Evolutionary conservation across 1,140 invertebrate species (phyloP).

Genomic region (Mya arenaria): DNA sequence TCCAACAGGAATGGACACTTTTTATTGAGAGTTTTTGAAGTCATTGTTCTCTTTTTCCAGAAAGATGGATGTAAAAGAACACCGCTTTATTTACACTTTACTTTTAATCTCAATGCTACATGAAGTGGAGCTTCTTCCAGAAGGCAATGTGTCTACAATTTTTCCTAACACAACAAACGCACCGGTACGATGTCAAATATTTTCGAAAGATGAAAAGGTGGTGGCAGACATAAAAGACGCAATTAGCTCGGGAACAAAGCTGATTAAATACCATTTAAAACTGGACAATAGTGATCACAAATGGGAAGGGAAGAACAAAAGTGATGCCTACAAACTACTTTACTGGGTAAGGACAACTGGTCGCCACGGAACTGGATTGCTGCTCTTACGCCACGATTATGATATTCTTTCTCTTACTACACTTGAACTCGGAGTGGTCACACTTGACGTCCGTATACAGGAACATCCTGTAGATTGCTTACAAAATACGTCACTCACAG

Average conservation of each 20-base stretch:
- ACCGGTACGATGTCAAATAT: too few relatives aligned
- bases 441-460: background rate
- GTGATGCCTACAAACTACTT: slow-evolving; percentile 16
- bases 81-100: too few relatives aligned
- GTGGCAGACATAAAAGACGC: background rate
- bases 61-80: too few relatives aligned
- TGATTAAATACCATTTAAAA: slow-evolving; percentile 34
- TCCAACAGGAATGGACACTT: too few relatives aligned
- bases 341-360: slow-evolving; percentile 42
- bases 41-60: too few relatives aligned
- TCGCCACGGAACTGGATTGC: slow-evolving; percentile 32
- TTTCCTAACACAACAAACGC: too few relatives aligned
- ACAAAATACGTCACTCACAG: background rate
- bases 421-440: slow-evolving; percentile 1
- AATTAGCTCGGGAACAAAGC: slow-evolving; percentile 2
- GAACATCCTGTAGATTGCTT: slow-evolving; percentile 19
- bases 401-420: slow-evolving; percentile 35
- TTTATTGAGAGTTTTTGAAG: too few relatives aligned
- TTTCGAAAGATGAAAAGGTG: background rate
- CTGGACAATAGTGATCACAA: background rate
- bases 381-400: slow-evolving; percentile 30
- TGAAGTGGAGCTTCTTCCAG: too few relatives aligned
- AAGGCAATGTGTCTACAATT: too few relatives aligned
- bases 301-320: slow-evolving; percentile 4
- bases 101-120: too few relatives aligned